Evolutionary conservation across 2,113 vertebrate species (phyloP).

Genomic region (Bufo gargarizans): DNA sequence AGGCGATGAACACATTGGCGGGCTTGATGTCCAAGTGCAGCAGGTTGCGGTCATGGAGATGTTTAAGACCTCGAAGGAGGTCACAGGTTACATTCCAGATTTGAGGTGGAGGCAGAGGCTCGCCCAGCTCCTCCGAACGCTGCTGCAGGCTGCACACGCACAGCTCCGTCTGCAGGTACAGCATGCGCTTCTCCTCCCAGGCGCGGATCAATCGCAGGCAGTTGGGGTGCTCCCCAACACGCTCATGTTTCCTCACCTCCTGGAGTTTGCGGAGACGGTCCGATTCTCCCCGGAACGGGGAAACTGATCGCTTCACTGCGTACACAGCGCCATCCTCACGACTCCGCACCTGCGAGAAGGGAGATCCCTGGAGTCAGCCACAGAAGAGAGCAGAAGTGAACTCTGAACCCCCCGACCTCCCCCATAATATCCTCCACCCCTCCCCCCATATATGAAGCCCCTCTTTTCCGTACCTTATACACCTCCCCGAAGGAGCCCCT

Average conservation of each 20-base stretch:
- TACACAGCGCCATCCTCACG: conserved; percentile 77
- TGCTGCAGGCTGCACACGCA: conserved; percentile 82
- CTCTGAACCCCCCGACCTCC: not conserved
- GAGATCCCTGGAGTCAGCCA: not conserved
- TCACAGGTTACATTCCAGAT: conserved; percentile 85
- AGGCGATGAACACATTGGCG: conserved; percentile 84
- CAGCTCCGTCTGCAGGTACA: conserved; percentile 90
- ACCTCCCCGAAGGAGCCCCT: conserved; percentile 88
- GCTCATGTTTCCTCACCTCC: conserved; percentile 85
- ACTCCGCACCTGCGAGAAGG: conserved; percentile 75
- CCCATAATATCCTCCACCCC: not conserved
- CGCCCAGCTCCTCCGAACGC: conserved; percentile 75
- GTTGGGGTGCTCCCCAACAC: conserved; percentile 80
- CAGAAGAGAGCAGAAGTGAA: too few species aligned
- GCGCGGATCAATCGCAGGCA: conserved; percentile 81
- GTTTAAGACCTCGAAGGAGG: conserved; percentile 79
- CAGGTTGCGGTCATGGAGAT: conserved; percentile 80
- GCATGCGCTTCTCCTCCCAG: conserved; percentile 84
- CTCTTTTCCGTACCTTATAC: conserved; percentile 78
- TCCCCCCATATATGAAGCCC: not conserved
- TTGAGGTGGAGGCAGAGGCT: conserved; percentile 73
- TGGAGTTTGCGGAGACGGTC: conserved; percentile 80
- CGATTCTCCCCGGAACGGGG: conserved; percentile 80
- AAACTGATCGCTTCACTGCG: conserved; percentile 85
- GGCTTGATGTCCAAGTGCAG: conserved; percentile 89